Conservation (phyloP, 2,113 vertebrate genomes). For the Mustela nigripes region DNA sequence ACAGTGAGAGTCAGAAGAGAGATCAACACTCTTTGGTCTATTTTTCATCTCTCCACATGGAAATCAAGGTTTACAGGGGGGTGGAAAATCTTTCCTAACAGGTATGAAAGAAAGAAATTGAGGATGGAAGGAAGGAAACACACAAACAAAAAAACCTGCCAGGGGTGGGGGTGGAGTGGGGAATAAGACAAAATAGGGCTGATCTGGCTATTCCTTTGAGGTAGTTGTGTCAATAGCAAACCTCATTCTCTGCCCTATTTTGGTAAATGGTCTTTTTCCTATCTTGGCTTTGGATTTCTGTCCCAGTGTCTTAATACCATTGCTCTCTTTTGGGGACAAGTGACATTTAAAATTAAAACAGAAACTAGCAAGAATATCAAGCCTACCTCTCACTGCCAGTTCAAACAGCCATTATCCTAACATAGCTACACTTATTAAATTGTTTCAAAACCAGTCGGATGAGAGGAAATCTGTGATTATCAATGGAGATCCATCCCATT, state of each 20-base stretch:
- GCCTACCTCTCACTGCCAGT: not conserved
- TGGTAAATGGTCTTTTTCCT: not conserved
- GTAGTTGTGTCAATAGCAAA: not conserved
- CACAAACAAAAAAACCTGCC: not conserved
- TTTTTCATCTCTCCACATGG: not conserved
- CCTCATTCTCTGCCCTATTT: not conserved
- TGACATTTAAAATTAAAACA: conserved; percentile 32
- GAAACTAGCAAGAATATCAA: not conserved
- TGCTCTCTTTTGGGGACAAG: not conserved
- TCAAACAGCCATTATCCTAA: not conserved
- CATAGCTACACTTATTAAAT: not conserved
- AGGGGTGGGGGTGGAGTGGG: too few relatives aligned
- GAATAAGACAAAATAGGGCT: not conserved
- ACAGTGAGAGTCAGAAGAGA: not conserved
- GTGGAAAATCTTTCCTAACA: not conserved
- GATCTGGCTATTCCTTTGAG: not conserved
- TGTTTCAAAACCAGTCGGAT: not conserved
- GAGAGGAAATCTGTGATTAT: not conserved
- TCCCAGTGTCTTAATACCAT: not conserved
- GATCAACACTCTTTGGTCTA: not conserved
- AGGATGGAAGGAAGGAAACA: not conserved
- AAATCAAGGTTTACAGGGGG: not conserved
- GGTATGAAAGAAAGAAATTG: not conserved
- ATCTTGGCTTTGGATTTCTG: not conserved
- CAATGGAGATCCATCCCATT: not conserved